These are phyloP conservation scores for Rhynchotus rufescens DNA, from an alignment of 2,797 vertebrate species.

Conservation along the genomic window DNA sequence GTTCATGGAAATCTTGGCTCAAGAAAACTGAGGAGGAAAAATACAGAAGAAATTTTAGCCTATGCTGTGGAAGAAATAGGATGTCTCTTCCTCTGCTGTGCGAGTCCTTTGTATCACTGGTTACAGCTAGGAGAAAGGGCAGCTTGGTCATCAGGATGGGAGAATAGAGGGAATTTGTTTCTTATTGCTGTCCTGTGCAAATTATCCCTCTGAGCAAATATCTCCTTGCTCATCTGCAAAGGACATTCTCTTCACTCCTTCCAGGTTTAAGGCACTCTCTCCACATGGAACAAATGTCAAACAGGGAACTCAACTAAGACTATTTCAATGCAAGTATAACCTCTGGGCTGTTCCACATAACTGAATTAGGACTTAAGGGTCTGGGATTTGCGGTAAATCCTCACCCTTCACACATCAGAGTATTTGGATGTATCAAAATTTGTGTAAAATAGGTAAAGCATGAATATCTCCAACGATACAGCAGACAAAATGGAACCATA, in stretches of 20 bases:
- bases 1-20: neutral
- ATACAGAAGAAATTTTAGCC: neutral
- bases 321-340: neutral
- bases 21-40: neutral
- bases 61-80: neutral
- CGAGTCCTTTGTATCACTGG: neutral
- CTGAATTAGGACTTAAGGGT: neutral
- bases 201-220: neutral
- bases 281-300: neutral
- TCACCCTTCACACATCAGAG: neutral
- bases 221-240: accelerated
- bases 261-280: neutral
- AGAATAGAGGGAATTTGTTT: neutral
- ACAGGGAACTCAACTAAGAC: neutral
- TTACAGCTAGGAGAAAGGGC: neutral
- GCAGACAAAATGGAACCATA: neutral
- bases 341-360: neutral
- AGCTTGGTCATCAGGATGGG: accelerated
- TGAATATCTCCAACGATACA: neutral
- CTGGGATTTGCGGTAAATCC: neutral
- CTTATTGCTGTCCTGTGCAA: accelerated
- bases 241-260: neutral
- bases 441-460: neutral
- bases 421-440: neutral
- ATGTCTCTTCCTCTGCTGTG: neutral